Conservation (phyloP, 2,797 vertebrate species). For the Yasuhikotakia modesta region DNA sequence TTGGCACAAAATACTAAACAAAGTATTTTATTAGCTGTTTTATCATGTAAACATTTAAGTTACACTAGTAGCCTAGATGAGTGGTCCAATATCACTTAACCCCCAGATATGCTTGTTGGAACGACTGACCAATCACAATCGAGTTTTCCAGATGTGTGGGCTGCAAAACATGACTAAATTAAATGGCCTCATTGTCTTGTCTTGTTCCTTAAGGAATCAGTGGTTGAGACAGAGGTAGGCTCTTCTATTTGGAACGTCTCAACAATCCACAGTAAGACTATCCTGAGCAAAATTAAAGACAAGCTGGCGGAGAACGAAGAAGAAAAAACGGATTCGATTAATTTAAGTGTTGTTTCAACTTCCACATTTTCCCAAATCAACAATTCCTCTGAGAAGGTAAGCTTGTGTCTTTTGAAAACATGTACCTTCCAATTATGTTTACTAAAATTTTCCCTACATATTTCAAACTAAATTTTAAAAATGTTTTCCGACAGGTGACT, state of each 20-base stretch:
- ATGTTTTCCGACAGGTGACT: conserved; percentile 59
- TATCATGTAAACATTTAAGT: too few relatives aligned
- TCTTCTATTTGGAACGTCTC: conserved; percentile 54
- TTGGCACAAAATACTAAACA: too few relatives aligned
- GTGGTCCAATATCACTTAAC: too few relatives aligned
- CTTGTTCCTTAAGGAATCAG: conserved; percentile 62
- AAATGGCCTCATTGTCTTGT: background rate
- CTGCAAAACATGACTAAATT: background rate
- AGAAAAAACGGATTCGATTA: conserved; percentile 27
- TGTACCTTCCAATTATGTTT: background rate
- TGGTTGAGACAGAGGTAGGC: conserved; percentile 60
- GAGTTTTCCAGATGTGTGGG: background rate
- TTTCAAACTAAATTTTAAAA: background rate
- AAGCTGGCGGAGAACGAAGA: conserved; percentile 45
- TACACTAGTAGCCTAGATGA: too few relatives aligned
- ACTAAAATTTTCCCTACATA: background rate
- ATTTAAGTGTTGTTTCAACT: conserved; percentile 49
- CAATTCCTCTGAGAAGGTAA: conserved; percentile 66
- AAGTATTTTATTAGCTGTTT: too few relatives aligned
- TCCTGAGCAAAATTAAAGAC: conserved; percentile 30
- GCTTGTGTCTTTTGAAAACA: background rate
- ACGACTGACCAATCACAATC: too few relatives aligned
- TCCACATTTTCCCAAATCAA: conserved; percentile 59
- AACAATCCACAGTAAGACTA: conserved; percentile 25
- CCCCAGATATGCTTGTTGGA: too few relatives aligned